phyloP scores from a whole-genome alignment of 2,113 vertebrate species.

The Camelus dromedarius region DNA sequence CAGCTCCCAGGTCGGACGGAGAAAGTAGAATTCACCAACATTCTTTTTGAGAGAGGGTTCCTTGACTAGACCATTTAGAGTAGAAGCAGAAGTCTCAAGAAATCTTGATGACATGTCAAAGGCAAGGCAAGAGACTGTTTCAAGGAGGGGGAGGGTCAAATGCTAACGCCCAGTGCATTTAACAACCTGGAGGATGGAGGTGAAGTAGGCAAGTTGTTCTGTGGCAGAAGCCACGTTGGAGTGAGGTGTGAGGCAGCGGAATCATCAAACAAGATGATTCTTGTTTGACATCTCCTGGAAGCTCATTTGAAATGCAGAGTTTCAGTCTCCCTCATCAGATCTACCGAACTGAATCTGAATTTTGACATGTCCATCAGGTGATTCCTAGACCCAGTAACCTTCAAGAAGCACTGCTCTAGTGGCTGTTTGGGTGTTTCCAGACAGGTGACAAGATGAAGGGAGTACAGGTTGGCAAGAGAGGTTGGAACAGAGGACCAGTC shows the following conservation, averaged over 20 bases:
- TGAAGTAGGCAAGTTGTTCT: background rate
- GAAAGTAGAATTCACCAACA: background rate
- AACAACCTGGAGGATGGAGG: background rate
- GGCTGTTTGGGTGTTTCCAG: background rate
- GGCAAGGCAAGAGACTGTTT: background rate
- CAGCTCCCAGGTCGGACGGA: background rate
- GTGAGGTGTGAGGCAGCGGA: background rate
- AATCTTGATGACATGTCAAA: background rate
- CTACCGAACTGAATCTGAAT: background rate
- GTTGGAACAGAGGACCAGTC: background rate
- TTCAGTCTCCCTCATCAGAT: accelerated
- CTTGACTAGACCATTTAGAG: background rate
- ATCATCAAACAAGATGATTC: background rate
- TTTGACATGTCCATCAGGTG: background rate
- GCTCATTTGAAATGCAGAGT: background rate
- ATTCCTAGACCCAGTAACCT: background rate
- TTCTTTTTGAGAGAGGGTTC: background rate
- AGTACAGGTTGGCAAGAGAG: background rate
- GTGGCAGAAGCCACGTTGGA: accelerated
- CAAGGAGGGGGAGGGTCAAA: background rate
- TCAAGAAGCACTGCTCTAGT: background rate
- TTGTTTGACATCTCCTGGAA: background rate
- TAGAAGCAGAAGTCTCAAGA: background rate
- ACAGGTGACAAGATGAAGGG: background rate
- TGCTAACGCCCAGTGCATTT: background rate